Conservation (phyloP, 2,797 vertebrate species). For the Natrix natrix region DNA sequence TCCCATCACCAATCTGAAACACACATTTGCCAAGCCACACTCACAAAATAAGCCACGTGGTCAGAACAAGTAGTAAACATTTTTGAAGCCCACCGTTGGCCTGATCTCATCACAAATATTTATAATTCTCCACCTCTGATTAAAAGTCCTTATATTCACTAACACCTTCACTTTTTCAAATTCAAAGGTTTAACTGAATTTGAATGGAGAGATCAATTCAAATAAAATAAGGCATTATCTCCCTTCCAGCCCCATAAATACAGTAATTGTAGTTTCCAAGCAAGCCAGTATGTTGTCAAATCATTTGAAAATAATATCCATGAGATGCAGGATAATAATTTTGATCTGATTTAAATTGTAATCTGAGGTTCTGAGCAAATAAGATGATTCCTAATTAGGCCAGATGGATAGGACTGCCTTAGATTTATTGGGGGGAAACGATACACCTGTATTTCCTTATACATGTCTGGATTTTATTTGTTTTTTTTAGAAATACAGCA, state of each 20-base stretch:
- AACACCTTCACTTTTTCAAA: neutral
- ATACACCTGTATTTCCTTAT: neutral
- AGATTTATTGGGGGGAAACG: neutral
- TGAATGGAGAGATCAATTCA: neutral
- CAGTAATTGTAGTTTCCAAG: too few species aligned
- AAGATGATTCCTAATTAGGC: neutral
- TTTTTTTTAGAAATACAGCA: neutral
- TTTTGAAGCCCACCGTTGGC: too few species aligned
- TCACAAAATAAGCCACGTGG: too few species aligned
- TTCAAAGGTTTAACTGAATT: neutral
- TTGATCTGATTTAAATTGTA: neutral
- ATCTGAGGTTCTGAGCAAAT: neutral
- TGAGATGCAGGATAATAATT: neutral
- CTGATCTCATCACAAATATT: neutral
- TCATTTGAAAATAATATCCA: neutral
- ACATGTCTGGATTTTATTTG: neutral
- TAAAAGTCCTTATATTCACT: neutral
- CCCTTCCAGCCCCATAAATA: too few species aligned
- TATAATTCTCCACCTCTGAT: neutral
- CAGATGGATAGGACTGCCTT: neutral
- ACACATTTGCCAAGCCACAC: too few species aligned
- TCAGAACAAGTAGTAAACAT: too few species aligned
- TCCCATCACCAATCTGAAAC: too few species aligned
- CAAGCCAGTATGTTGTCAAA: neutral
- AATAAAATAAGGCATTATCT: neutral